A percentile compares a stretch with the other conserved stretches of the same genome.
Evolutionary conservation across 2,113 vertebrate species (phyloP).

Genomic region (Brienomyrus longianalis): DNA sequence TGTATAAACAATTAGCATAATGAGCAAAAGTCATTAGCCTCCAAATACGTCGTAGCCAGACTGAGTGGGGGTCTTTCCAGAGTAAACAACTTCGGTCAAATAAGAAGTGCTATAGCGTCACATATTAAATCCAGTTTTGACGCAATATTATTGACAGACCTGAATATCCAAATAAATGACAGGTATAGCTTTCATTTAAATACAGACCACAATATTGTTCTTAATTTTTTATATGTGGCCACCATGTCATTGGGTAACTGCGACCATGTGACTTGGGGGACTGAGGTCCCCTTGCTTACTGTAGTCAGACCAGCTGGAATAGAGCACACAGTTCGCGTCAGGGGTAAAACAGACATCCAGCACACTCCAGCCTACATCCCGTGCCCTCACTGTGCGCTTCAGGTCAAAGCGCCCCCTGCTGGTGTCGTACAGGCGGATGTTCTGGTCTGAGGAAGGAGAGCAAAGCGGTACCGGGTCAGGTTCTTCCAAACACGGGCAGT

Average conservation of each 20-base stretch:
- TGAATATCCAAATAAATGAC: neutral
- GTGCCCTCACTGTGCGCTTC: constrained; percentile 74
- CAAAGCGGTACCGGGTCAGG: neutral
- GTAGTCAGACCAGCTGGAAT: constrained; percentile 92
- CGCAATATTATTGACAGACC: neutral
- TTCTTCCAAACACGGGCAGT: neutral
- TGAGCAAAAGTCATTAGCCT: neutral
- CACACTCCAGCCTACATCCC: constrained; percentile 86
- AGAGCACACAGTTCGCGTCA: constrained; percentile 72
- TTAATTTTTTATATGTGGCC: neutral
- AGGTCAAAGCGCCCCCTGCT: constrained; percentile 68
- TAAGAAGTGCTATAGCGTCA: neutral
- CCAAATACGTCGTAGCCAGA: constrained; percentile 10
- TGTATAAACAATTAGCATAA: neutral
- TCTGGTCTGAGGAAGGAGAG: constrained; percentile 66
- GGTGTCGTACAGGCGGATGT: constrained; percentile 80
- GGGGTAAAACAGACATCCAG: constrained; percentile 85
- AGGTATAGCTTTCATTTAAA: neutral
- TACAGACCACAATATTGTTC: neutral
- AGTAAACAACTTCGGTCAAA: neutral
- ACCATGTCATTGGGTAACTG: neutral
- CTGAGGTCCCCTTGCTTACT: constrained; percentile 47
- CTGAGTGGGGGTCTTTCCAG: neutral
- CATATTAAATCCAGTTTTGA: neutral
- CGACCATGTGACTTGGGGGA: neutral